Evolutionary conservation across 2,797 vertebrate genomes (phyloP).

Genomic region (Dipus sagitta): DNA sequence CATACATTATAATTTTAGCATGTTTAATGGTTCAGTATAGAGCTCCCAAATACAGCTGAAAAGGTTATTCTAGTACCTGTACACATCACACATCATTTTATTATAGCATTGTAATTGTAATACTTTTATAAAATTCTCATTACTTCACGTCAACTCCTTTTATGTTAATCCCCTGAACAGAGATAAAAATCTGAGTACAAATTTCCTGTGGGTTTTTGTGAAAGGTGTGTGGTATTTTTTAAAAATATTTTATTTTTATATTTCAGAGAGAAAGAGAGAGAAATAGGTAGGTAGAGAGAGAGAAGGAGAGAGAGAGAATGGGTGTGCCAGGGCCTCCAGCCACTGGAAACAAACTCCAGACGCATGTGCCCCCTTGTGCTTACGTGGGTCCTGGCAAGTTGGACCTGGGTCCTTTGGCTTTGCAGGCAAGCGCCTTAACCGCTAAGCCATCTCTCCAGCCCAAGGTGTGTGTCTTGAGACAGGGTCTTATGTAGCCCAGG

Average conservation of each 20-base stretch:
- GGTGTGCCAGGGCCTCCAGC: too few species aligned
- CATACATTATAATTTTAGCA: background rate
- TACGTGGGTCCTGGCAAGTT: too few species aligned
- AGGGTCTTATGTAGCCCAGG: background rate
- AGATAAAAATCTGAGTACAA: background rate
- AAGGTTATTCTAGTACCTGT: background rate
- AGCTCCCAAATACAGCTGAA: background rate
- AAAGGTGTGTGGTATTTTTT: background rate
- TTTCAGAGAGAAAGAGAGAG: too few species aligned
- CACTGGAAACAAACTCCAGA: too few species aligned
- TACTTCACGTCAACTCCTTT: background rate
- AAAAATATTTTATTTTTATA: background rate
- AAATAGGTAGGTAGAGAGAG: too few species aligned
- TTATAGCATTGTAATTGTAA: background rate
- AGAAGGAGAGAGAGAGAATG: too few species aligned
- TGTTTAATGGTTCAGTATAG: background rate
- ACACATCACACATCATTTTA: background rate
- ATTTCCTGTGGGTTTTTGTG: background rate
- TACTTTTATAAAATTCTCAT: background rate
- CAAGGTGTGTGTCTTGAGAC: too few species aligned
- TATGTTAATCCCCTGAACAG: background rate
- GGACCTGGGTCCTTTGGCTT: too few species aligned
- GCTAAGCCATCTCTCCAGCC: too few species aligned
- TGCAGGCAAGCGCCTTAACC: too few species aligned
- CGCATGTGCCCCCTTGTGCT: too few species aligned